Evolutionary conservation across 2,888 invertebrate species (phyloP).

Genomic region (Alcis repandata): DNA sequence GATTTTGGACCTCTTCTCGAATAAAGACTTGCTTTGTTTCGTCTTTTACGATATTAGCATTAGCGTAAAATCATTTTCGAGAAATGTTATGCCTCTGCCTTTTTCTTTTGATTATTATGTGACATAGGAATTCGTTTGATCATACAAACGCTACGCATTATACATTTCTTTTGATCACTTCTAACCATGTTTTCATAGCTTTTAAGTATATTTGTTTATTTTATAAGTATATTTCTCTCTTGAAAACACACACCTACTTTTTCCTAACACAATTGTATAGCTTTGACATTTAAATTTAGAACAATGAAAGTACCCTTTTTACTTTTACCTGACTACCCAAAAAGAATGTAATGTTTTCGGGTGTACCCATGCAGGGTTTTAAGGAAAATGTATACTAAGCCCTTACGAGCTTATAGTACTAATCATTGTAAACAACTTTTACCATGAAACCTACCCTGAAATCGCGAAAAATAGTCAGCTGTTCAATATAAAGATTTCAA

Average conservation of each 20-base stretch:
- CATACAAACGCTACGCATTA: slow-evolving; percentile 16
- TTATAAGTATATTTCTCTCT: slow-evolving; percentile 20
- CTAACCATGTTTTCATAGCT: slow-evolving; percentile 19
- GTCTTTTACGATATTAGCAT: slow-evolving; percentile 50
- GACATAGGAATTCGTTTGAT: slow-evolving; percentile 36
- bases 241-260: slow-evolving; percentile 9
- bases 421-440: no score
- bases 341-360: no score
- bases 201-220: no score
- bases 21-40: slow-evolving; percentile 54
- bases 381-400: no score
- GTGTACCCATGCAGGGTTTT: no score
- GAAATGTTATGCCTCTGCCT: slow-evolving; percentile 32
- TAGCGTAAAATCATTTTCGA: slow-evolving; percentile 34
- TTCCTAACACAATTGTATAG: slow-evolving; percentile 1
- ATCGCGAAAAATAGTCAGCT: no score
- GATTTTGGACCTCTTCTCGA: slow-evolving; percentile 61
- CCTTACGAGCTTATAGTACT: no score
- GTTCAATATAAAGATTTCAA: no score
- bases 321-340: not conserved
- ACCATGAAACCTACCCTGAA: no score
- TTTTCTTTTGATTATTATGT: slow-evolving; percentile 38
- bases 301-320: no score
- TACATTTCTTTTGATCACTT: slow-evolving; percentile 36
- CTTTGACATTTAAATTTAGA: not conserved